Percentiles rank a stretch among this genome's conserved stretches.
Conservation (phyloP, 1,140 invertebrate genomes). For the Heterodera schachtii region DNA sequence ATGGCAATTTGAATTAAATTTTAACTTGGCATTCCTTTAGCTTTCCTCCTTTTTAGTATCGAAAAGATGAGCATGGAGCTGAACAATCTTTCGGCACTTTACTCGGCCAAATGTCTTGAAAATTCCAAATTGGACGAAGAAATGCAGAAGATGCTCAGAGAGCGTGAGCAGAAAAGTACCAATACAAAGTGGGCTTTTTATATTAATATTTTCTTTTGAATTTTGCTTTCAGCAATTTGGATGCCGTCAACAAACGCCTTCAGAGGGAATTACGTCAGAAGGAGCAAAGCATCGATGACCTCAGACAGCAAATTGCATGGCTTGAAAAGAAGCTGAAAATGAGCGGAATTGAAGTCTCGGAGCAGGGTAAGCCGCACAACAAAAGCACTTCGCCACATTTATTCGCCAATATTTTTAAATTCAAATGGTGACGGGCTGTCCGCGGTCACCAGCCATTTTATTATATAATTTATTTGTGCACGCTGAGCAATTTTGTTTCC, state of each 20-base stretch:
- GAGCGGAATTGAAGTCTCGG: conserved; percentile 19
- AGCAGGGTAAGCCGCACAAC: conserved; percentile 16
- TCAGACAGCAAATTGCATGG: conserved; percentile 30
- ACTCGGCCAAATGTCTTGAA: conserved; percentile 87
- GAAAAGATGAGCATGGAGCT: conserved; percentile 82
- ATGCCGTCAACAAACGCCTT: conserved; percentile 37
- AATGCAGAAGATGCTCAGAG: conserved; percentile 73
- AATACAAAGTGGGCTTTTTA: conserved; percentile 4
- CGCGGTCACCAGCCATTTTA: background rate
- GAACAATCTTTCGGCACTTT: conserved; percentile 82
- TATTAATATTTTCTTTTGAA: background rate
- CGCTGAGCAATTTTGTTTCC: conserved; percentile 13
- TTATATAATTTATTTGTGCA: background rate
- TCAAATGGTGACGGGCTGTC: conserved; percentile 6
- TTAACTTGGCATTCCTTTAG: too few relatives aligned
- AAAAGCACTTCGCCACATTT: too few relatives aligned
- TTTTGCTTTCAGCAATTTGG: conserved; percentile 41
- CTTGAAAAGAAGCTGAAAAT: conserved; percentile 41
- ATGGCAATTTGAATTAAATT: too few relatives aligned
- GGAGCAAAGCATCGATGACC: conserved; percentile 50
- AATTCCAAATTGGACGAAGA: conserved; percentile 83
- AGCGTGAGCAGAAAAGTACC: conserved; percentile 47
- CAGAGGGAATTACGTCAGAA: conserved; percentile 46
- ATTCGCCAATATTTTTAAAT: too few relatives aligned
- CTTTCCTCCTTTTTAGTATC: conserved; percentile 64